Evolutionary conservation across 92 coral and sea anemone species (phyloP), one percentile per base, ranked within the genome.

Genomic region (Anthopleura xanthogrammica): DNA sequence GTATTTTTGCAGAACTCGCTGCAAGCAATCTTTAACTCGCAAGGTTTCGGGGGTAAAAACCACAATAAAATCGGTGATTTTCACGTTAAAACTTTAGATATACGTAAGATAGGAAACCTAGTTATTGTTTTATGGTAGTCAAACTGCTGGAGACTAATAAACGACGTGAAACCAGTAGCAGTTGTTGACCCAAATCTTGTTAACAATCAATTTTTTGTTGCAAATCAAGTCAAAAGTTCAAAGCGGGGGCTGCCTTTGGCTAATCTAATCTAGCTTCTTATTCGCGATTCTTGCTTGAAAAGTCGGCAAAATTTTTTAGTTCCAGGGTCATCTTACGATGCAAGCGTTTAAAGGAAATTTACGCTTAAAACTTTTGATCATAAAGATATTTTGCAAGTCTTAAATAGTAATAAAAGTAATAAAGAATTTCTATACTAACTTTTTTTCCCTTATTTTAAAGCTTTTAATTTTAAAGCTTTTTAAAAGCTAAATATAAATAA

Each of bases 191-290:
- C 22, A 60, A 57, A 79, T 79, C 84, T 81, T n/a, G 84, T 81
- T 81, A 81, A 23, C 19, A 81, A 81, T 70, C 84, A 81, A 80
- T 81, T 81, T 81, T 68, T 70, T 13, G 56, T 68, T 41, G 39
- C 84, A 70, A 80, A 80, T 80, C 83, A 80, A 81, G 84, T 81
- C 84, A 81, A 81, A 81, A 81, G 77, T 81, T 81, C 77, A 81
- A 81, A 52, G 77, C 84, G 84, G 46, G 77, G 84, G 77, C 84
- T 81, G 77, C 50, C 78, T 81, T 81, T 79, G 62, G 57, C 19
- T 81, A 70, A 81, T 81, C 71, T 70, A 50, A 81, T 81, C 75
- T 5, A 55, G 52, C 71, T 80, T 36, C 66, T 68, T 22, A 20
- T 68, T 29, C 6, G 0, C 46, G 4, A 24, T 68, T 9, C 42